phyloP scores from a whole-genome alignment of 2,888 invertebrate genomes.

The Rhagium mordax region DNA sequence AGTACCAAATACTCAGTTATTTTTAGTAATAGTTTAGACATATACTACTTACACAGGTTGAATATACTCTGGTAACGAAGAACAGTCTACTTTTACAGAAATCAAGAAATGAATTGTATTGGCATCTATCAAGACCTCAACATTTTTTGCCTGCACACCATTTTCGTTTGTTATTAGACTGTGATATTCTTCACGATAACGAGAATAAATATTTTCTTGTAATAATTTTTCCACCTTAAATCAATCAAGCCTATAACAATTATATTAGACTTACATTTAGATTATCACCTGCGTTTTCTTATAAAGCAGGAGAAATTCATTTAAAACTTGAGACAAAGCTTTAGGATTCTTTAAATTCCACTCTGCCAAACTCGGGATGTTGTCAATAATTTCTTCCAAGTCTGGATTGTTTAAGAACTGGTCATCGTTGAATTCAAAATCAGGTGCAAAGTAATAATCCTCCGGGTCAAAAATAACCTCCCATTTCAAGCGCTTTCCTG shows the following conservation, averaged over 20 bases:
- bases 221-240: constrained; percentile 60
- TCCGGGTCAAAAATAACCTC: constrained; percentile 79
- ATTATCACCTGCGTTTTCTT: constrained; percentile 77
- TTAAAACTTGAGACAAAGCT: constrained; percentile 75
- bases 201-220: constrained; percentile 71
- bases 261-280: too few species aligned
- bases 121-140: constrained; percentile 77
- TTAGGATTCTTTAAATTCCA: constrained; percentile 78
- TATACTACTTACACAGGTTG: constrained; percentile 56
- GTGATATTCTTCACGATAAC: constrained; percentile 77
- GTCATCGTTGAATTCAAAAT: constrained; percentile 82
- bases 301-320: constrained; percentile 76
- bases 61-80: constrained; percentile 73
- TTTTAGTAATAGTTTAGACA: background rate
- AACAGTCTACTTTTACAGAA: constrained; percentile 76
- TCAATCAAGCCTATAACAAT: too few species aligned
- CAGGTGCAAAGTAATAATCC: constrained; percentile 76
- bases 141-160: constrained; percentile 72
- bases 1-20: too few species aligned
- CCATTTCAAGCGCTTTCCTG: constrained; percentile 79
- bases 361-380: constrained; percentile 75
- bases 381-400: constrained; percentile 71
- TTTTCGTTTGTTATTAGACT: constrained; percentile 74
- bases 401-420: constrained; percentile 76
- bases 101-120: constrained; percentile 76